Percentiles rank a stretch among this genome's conserved stretches.
phyloP scores from a whole-genome alignment of 2,888 invertebrate species.

The Syrphus vitripennis region DNA sequence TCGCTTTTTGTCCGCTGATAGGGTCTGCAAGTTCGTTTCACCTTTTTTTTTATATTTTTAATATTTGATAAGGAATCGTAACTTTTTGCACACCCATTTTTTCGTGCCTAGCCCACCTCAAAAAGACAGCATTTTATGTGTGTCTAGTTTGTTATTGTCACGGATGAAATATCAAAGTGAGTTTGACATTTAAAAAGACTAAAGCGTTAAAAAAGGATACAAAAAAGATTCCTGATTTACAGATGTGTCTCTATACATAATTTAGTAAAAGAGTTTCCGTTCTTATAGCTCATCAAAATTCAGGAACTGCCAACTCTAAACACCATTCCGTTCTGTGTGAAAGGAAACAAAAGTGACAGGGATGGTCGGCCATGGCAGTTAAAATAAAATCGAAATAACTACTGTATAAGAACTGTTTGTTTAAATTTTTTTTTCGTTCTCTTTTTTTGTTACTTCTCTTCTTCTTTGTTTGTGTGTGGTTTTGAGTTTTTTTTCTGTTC shows the following conservation, averaged over 20 bases:
- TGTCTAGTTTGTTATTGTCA: background rate
- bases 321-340: background rate
- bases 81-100: constrained; percentile 36
- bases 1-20: constrained; percentile 3
- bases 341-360: background rate
- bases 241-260: constrained; percentile 28
- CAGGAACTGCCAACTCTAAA: constrained; percentile 13
- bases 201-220: background rate
- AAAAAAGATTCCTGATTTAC: background rate
- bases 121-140: background rate
- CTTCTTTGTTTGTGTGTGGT: background rate
- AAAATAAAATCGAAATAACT: constrained; percentile 6
- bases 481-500: background rate
- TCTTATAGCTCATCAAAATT: constrained; percentile 44
- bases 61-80: constrained; percentile 37
- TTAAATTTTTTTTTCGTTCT: constrained; percentile 10
- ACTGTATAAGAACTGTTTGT: constrained; percentile 19
- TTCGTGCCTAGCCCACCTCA: background rate
- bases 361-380: background rate
- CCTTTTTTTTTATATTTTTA: background rate
- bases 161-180: background rate
- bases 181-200: background rate
- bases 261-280: constrained; percentile 37
- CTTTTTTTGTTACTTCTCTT: background rate
- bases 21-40: constrained; percentile 19